Conservation (phyloP, 2,888 invertebrate species). For the Hybos culiciformis region DNA sequence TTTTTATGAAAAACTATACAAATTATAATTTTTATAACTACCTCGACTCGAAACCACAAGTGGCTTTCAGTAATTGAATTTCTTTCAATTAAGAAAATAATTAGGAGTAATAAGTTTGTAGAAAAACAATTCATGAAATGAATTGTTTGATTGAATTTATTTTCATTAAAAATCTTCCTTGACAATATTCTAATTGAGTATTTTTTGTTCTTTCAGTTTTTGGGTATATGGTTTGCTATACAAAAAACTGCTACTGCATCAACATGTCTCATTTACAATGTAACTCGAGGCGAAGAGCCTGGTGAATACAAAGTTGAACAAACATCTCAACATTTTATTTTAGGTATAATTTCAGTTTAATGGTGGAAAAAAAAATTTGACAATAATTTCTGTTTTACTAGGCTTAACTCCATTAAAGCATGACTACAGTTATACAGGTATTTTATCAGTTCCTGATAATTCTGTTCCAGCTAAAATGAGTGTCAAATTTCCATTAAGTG, state of each 20-base stretch:
- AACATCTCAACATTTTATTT: slow-evolving; percentile 50
- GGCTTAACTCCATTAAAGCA: slow-evolving; percentile 63
- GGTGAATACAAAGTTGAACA: slow-evolving; percentile 56
- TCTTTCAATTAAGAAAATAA: too few species aligned
- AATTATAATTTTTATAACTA: too few species aligned
- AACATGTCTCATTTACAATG: slow-evolving; percentile 65
- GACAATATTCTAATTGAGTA: neutral
- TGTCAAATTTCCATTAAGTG: slow-evolving; percentile 67
- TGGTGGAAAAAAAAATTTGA: too few species aligned
- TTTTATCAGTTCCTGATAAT: slow-evolving; percentile 48
- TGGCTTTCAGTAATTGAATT: too few species aligned
- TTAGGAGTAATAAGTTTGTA: too few species aligned
- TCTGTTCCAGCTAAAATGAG: slow-evolving; percentile 57
- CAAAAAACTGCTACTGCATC: slow-evolving; percentile 73
- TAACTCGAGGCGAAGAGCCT: slow-evolving; percentile 54
- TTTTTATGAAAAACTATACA: too few species aligned
- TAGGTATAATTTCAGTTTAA: too few species aligned
- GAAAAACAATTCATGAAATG: too few species aligned
- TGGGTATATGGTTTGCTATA: slow-evolving; percentile 69
- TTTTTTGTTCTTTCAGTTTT: slow-evolving; percentile 41
- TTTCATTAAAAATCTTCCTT: too few species aligned
- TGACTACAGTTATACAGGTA: slow-evolving; percentile 64
- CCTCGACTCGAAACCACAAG: too few species aligned
- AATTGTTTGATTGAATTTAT: too few species aligned
- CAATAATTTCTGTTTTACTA: too few species aligned